These are phyloP conservation scores for Anthopleura xanthogrammica DNA, from an alignment of 92 coral and sea anemone genomes.

Conservation along the genomic window DNA sequence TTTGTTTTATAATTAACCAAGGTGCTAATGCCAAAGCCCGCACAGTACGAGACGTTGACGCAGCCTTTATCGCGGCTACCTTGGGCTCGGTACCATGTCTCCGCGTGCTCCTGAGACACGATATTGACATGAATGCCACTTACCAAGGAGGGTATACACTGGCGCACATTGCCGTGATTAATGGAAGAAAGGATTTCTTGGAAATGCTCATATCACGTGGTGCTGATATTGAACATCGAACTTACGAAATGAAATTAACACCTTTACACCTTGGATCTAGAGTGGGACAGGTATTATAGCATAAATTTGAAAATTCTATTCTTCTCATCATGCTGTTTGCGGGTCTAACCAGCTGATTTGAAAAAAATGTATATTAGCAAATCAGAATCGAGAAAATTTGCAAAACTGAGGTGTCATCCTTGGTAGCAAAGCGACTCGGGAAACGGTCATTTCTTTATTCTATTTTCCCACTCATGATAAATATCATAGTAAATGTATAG, in stretches of 20 bases:
- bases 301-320: too few species aligned
- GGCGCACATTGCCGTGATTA: conserved; percentile 61
- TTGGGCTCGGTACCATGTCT: conserved; percentile 62
- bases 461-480: too few species aligned
- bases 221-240: conserved; percentile 58
- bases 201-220: conserved; percentile 51
- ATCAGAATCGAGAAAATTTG: too few species aligned
- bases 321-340: too few species aligned
- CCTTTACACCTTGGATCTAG: conserved; percentile 69
- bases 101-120: conserved; percentile 58
- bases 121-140: conserved; percentile 57
- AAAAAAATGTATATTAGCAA: too few species aligned
- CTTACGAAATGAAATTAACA: conserved; percentile 54
- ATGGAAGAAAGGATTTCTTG: conserved; percentile 45
- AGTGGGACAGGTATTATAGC: conserved; percentile 55
- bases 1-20: not conserved
- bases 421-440: too few species aligned
- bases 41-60: conserved; percentile 59
- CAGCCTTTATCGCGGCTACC: conserved; percentile 54
- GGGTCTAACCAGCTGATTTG: too few species aligned
- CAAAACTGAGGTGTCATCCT: too few species aligned
- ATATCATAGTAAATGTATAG: too few species aligned
- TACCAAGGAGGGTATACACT: conserved; percentile 60
- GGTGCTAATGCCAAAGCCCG: conserved; percentile 76
- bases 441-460: too few species aligned